A percentile compares a stretch with the other conserved stretches of the same genome.
These are phyloP conservation scores for Dromius quadrimaculatus DNA, from an alignment of 2,888 invertebrate genomes.

Conservation along the genomic window DNA sequence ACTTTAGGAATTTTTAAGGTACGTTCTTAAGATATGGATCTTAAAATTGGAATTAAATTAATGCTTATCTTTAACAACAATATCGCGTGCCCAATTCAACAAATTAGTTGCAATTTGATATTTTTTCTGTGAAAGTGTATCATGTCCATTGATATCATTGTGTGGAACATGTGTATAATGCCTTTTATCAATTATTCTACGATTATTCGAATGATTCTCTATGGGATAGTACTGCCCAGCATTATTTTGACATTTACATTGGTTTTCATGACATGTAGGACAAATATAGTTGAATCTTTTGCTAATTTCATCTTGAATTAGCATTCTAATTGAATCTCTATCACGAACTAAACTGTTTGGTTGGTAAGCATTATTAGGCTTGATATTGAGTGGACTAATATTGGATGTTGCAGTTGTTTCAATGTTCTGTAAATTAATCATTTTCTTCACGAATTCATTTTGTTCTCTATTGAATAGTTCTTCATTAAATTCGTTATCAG, in stretches of 20 bases:
- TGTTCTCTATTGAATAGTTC: constrained; percentile 8
- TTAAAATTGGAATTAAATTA: no score
- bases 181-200: constrained; percentile 33
- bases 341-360: neutral
- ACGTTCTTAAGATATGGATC: no score
- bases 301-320: constrained; percentile 26
- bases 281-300: constrained; percentile 29
- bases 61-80: constrained; percentile 5
- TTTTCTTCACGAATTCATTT: constrained; percentile 7
- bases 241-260: constrained; percentile 9
- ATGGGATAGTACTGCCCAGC: neutral
- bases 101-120: constrained; percentile 46
- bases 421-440: constrained; percentile 3
- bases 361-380: neutral
- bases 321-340: neutral
- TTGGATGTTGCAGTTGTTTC: constrained; percentile 35
- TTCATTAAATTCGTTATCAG: constrained; percentile 12
- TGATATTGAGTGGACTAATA: constrained; percentile 8
- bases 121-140: constrained; percentile 18
- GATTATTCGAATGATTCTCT: constrained; percentile 6
- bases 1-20: no score
- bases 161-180: constrained; percentile 7
- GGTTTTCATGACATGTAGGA: neutral
- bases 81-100: constrained; percentile 26
- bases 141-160: constrained; percentile 7